Evolutionary conservation across 2,797 vertebrate genomes (phyloP).

Genomic region (Rhinophrynus dorsalis): DNA sequence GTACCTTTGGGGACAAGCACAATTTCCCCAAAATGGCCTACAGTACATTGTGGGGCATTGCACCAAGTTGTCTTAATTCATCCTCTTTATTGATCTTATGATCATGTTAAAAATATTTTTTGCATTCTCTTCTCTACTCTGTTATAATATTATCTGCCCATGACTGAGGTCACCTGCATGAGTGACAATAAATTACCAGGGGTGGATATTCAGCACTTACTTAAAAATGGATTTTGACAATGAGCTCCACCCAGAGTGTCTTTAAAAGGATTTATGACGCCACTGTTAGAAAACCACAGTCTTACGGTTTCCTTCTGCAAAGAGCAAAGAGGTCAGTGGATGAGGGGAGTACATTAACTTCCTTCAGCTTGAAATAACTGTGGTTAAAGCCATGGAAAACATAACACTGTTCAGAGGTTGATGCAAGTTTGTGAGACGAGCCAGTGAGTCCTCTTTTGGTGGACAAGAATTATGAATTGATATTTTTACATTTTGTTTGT

Average conservation of each 20-base stretch:
- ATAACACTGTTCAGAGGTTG: not conserved
- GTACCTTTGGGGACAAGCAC: too few relatives aligned
- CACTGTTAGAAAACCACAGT: not conserved
- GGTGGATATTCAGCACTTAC: not conserved
- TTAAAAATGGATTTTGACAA: conserved; percentile 1
- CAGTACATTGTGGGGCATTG: too few relatives aligned
- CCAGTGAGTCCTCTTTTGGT: not conserved
- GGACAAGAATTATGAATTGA: not conserved
- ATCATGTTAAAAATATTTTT: too few relatives aligned
- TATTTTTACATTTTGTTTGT: too few relatives aligned
- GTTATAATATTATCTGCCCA: too few relatives aligned
- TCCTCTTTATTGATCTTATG: too few relatives aligned
- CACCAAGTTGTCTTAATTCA: too few relatives aligned
- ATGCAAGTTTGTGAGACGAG: not conserved
- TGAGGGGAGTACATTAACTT: not conserved
- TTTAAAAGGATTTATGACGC: conserved; percentile 3
- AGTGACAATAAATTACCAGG: not conserved
- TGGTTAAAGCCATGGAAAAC: conserved; percentile 2
- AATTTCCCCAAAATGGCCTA: too few relatives aligned
- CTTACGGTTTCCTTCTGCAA: conserved; percentile 5
- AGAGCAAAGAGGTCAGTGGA: conserved; percentile 6
- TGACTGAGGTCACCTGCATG: not conserved
- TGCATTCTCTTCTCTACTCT: too few relatives aligned
- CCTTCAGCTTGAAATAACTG: conserved; percentile 7
- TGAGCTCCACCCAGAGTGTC: not conserved